A percentile compares a stretch with the other conserved stretches of the same genome.
Evolutionary conservation across 2,113 vertebrate genomes (phyloP).

Genomic region (Epinephelus moara): DNA sequence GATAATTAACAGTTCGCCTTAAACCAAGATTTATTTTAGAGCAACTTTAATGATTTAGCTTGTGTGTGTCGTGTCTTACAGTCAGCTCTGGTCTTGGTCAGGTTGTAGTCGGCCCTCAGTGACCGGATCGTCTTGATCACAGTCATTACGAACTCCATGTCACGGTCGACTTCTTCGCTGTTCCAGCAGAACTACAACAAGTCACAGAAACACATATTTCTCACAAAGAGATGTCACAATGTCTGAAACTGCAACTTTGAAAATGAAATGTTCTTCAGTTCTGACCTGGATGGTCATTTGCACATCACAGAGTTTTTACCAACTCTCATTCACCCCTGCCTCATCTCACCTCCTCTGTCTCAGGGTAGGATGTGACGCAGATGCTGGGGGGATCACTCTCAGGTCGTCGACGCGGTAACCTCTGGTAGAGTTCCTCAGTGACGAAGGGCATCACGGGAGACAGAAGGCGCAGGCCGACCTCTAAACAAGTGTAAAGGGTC

Average conservation of each 20-base stretch:
- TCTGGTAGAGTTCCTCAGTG: constrained; percentile 91
- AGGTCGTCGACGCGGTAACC: constrained; percentile 85
- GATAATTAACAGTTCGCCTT: background rate
- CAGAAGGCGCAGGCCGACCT: constrained; percentile 89
- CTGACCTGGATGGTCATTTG: background rate
- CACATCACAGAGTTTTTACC: background rate
- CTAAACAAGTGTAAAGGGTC: constrained; percentile 91
- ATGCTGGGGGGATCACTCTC: constrained; percentile 85
- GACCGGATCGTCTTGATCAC: constrained; percentile 89
- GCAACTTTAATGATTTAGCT: background rate
- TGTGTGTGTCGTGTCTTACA: constrained; percentile 82
- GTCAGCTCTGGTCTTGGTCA: constrained; percentile 90
- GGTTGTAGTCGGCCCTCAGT: constrained; percentile 91
- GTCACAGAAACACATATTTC: background rate
- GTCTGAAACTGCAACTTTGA: background rate
- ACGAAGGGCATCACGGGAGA: constrained; percentile 93
- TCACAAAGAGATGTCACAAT: background rate
- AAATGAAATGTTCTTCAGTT: background rate
- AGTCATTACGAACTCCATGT: constrained; percentile 88
- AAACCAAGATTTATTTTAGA: background rate
- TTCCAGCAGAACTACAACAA: constrained; percentile 88
- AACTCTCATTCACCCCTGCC: background rate
- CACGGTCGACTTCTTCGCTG: constrained; percentile 84
- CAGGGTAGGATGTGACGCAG: constrained; percentile 87
- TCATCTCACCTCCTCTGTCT: constrained; percentile 83